A percentile compares a stretch with the other conserved stretches of the same genome.
Evolutionary conservation across 2,797 vertebrate genomes (phyloP).

Genomic region (Rhynchotus rufescens): DNA sequence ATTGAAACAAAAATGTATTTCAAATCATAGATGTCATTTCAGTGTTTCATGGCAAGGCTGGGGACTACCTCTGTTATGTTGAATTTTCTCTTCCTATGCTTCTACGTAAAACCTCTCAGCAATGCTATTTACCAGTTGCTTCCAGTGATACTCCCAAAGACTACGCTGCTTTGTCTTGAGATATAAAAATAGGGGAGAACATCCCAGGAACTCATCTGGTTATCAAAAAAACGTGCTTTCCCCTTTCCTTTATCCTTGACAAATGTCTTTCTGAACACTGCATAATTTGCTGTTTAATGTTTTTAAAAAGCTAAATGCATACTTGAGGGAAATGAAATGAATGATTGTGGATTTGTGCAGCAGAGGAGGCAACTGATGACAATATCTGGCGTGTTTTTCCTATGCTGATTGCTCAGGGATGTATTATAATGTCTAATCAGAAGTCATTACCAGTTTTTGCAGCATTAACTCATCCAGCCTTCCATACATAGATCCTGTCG

Average conservation of each 20-base stretch:
- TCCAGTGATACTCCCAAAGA: not conserved
- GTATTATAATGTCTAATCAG: slow-evolving; percentile 41
- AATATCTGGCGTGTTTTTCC: slow-evolving; percentile 1
- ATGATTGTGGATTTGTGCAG: not conserved
- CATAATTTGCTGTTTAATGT: not conserved
- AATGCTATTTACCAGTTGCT: not conserved
- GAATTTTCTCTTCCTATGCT: not conserved
- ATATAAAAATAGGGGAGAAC: not conserved
- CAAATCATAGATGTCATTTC: not conserved
- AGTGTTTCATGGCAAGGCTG: not conserved
- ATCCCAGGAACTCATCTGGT: not conserved
- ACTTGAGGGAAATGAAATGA: not conserved
- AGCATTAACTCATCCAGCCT: slow-evolving; percentile 29
- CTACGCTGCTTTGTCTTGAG: not conserved
- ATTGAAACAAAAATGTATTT: not conserved
- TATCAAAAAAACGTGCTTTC: slow-evolving; percentile 1
- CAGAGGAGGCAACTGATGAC: slow-evolving; percentile 1
- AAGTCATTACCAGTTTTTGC: slow-evolving; percentile 42
- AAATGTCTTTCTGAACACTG: not conserved
- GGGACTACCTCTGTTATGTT: not conserved
- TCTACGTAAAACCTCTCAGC: not conserved
- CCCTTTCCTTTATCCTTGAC: not conserved
- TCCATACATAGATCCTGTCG: not conserved
- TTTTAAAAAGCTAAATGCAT: not conserved
- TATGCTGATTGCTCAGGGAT: slow-evolving; percentile 27